Percentiles rank a stretch among this genome's conserved stretches.
These are phyloP conservation scores for Coregonus clupeaformis DNA, from an alignment of 2,113 vertebrate genomes.

Conservation along the genomic window DNA sequence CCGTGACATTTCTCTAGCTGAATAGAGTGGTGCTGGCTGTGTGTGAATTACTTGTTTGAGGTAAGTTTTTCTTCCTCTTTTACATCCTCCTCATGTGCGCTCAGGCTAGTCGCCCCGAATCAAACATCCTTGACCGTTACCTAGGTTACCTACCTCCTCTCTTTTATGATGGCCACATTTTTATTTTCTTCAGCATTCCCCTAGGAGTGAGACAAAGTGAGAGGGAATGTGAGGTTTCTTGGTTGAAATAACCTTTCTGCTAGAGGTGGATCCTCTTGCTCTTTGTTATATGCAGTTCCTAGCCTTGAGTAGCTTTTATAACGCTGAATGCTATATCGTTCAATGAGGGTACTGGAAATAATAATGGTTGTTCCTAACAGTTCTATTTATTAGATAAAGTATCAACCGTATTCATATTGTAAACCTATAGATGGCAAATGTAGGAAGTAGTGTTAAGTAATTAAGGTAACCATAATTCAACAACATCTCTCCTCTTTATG, in stretches of 20 bases:
- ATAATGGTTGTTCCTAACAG: too few species aligned
- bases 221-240: not conserved
- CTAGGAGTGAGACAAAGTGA: not conserved
- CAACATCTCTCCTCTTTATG: too few species aligned
- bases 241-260: constrained; percentile 27
- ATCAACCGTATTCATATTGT: too few species aligned
- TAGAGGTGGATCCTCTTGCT: constrained; percentile 17
- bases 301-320: constrained; percentile 11
- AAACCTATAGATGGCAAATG: too few species aligned
- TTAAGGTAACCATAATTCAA: too few species aligned
- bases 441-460: too few species aligned
- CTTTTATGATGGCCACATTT: not conserved
- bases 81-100: not conserved
- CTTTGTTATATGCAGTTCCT: constrained; percentile 11
- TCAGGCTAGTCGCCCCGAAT: constrained; percentile 17
- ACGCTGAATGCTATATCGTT: constrained; percentile 9
- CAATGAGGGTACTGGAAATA: not conserved
- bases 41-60: not conserved
- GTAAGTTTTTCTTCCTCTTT: constrained; percentile 6
- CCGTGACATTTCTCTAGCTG: constrained; percentile 29
- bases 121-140: constrained; percentile 35
- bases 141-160: constrained; percentile 17
- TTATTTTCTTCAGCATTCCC: constrained; percentile 2
- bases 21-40: constrained; percentile 56
- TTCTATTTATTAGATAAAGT: too few species aligned